These are phyloP conservation scores for Heptranchias perlo DNA, from an alignment of 2,113 vertebrate genomes.

Conservation along the genomic window DNA sequence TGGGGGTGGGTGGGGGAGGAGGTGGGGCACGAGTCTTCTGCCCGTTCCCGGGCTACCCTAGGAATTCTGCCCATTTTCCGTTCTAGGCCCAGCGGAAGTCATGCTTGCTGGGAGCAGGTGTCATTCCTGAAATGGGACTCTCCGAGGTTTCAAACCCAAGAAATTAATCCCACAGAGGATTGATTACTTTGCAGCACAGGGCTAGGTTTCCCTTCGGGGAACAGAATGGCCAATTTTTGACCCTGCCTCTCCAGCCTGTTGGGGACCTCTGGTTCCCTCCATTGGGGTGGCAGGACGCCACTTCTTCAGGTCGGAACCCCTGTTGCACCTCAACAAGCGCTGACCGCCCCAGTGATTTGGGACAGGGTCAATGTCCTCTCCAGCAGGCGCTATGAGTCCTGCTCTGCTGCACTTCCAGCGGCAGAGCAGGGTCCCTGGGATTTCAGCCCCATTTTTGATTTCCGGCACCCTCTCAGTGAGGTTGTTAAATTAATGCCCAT, in stretches of 20 bases:
- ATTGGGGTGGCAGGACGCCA: not conserved
- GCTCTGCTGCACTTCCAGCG: not conserved
- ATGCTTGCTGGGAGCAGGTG: too few species aligned
- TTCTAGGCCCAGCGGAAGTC: not conserved
- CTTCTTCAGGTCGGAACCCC: not conserved
- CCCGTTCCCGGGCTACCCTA: not conserved
- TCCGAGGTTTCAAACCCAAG: not conserved
- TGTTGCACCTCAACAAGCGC: too few species aligned
- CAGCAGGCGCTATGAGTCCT: not conserved
- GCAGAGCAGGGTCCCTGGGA: not conserved
- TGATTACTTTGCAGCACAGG: not conserved
- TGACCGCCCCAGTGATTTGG: not conserved
- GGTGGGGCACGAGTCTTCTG: not conserved
- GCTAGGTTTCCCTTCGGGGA: not conserved
- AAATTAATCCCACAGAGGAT: not conserved
- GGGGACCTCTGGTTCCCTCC: not conserved
- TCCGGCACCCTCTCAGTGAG: not conserved
- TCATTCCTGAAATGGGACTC: not conserved
- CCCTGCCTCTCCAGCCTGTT: not conserved
- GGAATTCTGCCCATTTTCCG: not conserved
- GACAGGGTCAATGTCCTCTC: not conserved
- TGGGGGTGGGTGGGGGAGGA: not conserved
- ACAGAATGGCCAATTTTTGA: not conserved
- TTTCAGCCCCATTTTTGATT: not conserved
- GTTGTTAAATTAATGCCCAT: not conserved